Evolutionary conservation across 2,113 vertebrate species (phyloP).

Genomic region (Todiramphus chloris): DNA sequence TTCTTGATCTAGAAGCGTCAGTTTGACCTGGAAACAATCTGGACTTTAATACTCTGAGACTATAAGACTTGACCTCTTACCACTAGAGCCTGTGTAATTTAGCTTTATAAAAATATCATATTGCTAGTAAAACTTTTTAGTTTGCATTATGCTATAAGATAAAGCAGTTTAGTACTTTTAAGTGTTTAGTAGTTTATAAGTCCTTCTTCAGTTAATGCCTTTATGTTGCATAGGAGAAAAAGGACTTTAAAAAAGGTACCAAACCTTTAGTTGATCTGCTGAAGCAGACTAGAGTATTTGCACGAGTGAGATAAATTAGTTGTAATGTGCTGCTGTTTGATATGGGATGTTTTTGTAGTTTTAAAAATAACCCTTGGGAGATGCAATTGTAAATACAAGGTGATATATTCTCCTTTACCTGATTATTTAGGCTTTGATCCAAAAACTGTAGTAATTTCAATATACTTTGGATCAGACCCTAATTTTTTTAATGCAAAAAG

Average conservation of each 20-base stretch:
- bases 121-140: neutral
- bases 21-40: neutral
- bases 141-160: neutral
- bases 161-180: neutral
- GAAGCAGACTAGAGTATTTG: neutral
- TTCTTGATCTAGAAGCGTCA: neutral
- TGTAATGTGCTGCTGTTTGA: neutral
- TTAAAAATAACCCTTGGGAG: conserved; percentile 1
- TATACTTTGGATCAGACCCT: neutral
- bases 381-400: conserved; percentile 3
- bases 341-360: conserved; percentile 6
- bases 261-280: neutral
- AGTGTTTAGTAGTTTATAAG: neutral
- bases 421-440: conserved; percentile 21
- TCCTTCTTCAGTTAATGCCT: neutral
- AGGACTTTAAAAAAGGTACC: neutral
- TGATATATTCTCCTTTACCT: neutral
- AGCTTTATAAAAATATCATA: conserved; percentile 2
- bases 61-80: neutral
- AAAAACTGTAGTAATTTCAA: conserved; percentile 7
- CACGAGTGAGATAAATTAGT: neutral
- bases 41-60: neutral
- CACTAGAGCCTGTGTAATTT: neutral
- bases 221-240: neutral
- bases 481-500: neutral